Base-by-base conservation (phyloP, 2,797 vertebrate genomes). In the Anabas testudineus region DNA sequence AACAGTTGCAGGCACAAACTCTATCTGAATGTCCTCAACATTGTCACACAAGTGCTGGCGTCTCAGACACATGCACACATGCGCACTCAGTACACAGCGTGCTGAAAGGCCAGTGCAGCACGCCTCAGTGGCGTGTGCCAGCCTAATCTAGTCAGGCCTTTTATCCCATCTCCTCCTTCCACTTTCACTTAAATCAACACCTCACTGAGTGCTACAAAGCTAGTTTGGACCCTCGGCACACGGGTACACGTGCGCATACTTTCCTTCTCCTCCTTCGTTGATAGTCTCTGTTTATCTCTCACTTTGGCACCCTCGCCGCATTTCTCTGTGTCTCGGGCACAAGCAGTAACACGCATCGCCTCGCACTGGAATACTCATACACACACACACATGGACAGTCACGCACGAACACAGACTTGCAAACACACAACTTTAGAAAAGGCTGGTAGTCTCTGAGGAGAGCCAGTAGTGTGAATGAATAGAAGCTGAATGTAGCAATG, bases 161-260 rank as follows among this genome's bases (percentile, higher is more conserved):
- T 91, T 87, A 91, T 91, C 91, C 86, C 83, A 76, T 89, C 86
- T 81, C 78, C 81, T 88, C 88, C 86, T 84, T 86, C 80, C 83
- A 90, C 83, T 91, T 90, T 80, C 81, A 90, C 90, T 90, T 90
- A 89, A 89, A 89, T 84, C 84, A 88, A 91, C 86, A 92, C 87
- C 90, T 83, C 67, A 73, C 71, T 80, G 83, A 76, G 74, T 75
- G 74, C 81, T 77, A 79, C 83, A 90, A 82, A 84, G 81, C 80
- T 76, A 82, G 85, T 84, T 86, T 86, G 68, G 80, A 87, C 78
- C 80, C 73, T 83, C 55, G 28, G 74, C 80, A 81, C 66, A 67
- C 56, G 62, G 69, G 32, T 21, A 54, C 66, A 67, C 71, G 7
- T 9, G 46, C 66, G 34, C 68, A 16, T 48, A 37, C 67, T 71